Evolutionary conservation across 2,888 invertebrate species (phyloP).

Genomic region (Formica aserva): DNA sequence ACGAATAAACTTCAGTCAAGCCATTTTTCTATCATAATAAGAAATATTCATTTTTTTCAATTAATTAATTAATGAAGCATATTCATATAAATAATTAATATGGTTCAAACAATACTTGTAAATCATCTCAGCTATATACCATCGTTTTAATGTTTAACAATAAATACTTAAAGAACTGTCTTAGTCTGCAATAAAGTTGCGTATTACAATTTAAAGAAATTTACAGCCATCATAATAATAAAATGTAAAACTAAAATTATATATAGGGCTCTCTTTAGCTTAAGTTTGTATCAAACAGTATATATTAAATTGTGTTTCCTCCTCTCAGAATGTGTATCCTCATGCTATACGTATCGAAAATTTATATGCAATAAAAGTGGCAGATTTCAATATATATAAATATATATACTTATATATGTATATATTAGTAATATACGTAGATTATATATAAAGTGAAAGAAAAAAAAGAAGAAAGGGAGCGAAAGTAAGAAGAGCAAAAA

Average conservation of each 20-base stretch:
- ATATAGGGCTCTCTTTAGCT: conserved; percentile 25
- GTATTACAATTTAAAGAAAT: conserved; percentile 28
- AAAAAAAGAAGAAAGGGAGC: not conserved
- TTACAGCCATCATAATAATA: conserved; percentile 24
- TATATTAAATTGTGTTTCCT: conserved; percentile 30
- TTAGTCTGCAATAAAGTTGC: conserved; percentile 21
- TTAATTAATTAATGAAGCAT: conserved; percentile 15
- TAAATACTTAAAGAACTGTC: conserved; percentile 32
- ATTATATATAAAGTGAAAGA: conserved; percentile 16
- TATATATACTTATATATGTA: conserved; percentile 37
- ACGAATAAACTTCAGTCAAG: conserved; percentile 4
- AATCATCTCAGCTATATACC: conserved; percentile 9
- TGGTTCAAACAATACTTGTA: conserved; percentile 17
- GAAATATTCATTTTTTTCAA: conserved; percentile 40
- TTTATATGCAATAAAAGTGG: conserved; percentile 43
- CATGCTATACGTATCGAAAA: conserved; percentile 35
- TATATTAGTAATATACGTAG: conserved; percentile 24
- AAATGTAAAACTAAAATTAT: conserved; percentile 44
- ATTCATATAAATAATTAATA: not conserved
- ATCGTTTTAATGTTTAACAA: conserved; percentile 30
- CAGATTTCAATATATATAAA: conserved; percentile 36
- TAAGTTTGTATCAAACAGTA: conserved; percentile 37
- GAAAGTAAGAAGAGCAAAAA: conserved; percentile 7
- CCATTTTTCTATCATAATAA: conserved; percentile 22
- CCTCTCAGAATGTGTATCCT: conserved; percentile 5